Evolutionary conservation across 2,113 vertebrate species (phyloP).

Genomic region (Thryonomys swinderianus): DNA sequence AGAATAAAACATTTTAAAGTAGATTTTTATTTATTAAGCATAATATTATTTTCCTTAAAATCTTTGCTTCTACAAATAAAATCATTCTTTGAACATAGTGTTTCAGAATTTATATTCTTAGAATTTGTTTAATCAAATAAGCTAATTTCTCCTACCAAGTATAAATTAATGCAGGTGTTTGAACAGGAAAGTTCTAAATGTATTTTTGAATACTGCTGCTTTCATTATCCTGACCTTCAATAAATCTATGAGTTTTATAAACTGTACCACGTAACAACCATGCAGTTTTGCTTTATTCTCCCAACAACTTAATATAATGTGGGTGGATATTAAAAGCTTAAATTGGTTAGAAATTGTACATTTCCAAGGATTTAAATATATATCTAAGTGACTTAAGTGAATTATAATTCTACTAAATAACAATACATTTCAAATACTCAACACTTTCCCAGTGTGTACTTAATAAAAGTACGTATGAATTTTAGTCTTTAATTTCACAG

Average conservation of each 20-base stretch:
- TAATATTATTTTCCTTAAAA: not conserved
- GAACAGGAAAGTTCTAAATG: not conserved
- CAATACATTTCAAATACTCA: slow-evolving; percentile 25
- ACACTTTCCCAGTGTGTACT: not conserved
- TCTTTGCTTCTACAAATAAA: not conserved
- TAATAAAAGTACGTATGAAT: slow-evolving; percentile 40
- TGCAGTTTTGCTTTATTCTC: not conserved
- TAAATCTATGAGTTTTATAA: not conserved
- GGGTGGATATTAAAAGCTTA: slow-evolving; percentile 15
- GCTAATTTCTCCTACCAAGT: not conserved
- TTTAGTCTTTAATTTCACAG: slow-evolving; percentile 24
- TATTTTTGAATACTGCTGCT: not conserved
- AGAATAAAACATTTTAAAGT: not conserved
- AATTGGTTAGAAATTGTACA: slow-evolving; percentile 24
- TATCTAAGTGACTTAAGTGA: slow-evolving; percentile 7
- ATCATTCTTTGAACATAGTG: not conserved
- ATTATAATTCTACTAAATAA: slow-evolving; percentile 50
- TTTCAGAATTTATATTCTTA: not conserved
- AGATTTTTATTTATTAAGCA: not conserved
- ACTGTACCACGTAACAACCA: not conserved
- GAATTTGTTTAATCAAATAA: not conserved
- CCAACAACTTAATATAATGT: not conserved
- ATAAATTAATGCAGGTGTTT: not conserved
- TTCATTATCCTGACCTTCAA: not conserved
- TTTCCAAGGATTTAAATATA: slow-evolving; percentile 14